Evolutionary conservation across 2,113 vertebrate species (phyloP).

Genomic region (Perca fluviatilis): DNA sequence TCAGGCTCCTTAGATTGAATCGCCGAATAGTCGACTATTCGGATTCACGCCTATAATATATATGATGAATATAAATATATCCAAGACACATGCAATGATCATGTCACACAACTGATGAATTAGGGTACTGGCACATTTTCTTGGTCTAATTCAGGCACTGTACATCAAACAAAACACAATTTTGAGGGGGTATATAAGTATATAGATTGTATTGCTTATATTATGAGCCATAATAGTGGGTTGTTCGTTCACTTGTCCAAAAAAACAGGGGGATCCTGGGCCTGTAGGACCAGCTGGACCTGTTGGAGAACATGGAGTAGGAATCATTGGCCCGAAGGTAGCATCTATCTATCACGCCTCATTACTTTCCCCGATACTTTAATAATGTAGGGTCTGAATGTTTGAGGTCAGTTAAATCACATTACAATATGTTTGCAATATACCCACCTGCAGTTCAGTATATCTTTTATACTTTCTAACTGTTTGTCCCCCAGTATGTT

Average conservation of each 20-base stretch:
- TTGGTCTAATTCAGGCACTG: too few relatives aligned
- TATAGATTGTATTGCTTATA: neutral
- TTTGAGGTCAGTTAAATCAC: neutral
- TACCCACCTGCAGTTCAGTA: neutral
- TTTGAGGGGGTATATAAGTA: neutral
- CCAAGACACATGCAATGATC: too few relatives aligned
- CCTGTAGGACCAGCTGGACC: slow-evolving; percentile 84
- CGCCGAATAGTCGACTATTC: too few relatives aligned
- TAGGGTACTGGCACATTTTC: too few relatives aligned
- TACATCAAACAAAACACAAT: neutral
- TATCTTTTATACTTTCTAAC: neutral
- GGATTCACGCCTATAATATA: too few relatives aligned
- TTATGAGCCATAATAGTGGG: neutral
- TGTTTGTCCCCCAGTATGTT: neutral
- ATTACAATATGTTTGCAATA: neutral
- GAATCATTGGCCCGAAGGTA: slow-evolving; percentile 86
- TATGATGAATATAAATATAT: too few relatives aligned
- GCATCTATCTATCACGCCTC: slow-evolving; percentile 7
- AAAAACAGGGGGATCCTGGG: slow-evolving; percentile 87
- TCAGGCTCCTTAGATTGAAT: too few relatives aligned
- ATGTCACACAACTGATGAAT: too few relatives aligned
- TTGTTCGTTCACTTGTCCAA: neutral
- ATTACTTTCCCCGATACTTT: neutral
- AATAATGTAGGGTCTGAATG: neutral
- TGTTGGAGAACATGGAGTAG: slow-evolving; percentile 83